Conservation (phyloP, 2,888 invertebrate species). For the Phyllotreta cruciferae region DNA sequence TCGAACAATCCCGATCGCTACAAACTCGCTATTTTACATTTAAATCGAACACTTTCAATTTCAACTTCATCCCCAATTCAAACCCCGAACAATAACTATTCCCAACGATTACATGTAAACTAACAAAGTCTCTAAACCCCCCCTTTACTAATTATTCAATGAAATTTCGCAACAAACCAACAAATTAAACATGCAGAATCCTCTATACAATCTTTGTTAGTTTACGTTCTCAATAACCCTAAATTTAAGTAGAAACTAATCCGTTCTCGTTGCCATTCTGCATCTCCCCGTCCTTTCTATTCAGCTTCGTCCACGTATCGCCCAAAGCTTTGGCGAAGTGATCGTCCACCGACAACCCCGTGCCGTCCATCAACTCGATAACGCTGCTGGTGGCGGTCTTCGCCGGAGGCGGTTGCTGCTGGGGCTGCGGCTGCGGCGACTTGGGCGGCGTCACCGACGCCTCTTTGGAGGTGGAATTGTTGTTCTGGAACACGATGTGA, state of each 20-base stretch:
- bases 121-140: too few species aligned
- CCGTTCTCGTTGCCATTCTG: constrained; percentile 54
- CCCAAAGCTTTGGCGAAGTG: constrained; percentile 91
- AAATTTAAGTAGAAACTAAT: constrained; percentile 52
- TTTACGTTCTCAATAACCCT: not conserved
- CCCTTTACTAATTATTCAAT: too few species aligned
- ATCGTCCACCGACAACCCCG: constrained; percentile 80
- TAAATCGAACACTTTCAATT: too few species aligned
- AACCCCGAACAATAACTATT: too few species aligned
- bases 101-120: too few species aligned
- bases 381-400: constrained; percentile 52
- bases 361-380: constrained; percentile 65
- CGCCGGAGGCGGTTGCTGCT: too few species aligned
- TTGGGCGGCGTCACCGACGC: constrained; percentile 41
- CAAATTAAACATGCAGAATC: too few species aligned
- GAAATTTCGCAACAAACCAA: too few species aligned
- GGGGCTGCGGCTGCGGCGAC: not conserved
- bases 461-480: constrained; percentile 55
- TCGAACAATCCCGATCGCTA: too few species aligned
- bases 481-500: constrained; percentile 72
- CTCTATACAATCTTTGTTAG: not conserved
- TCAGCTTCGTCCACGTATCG: constrained; percentile 81
- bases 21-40: too few species aligned
- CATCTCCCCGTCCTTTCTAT: constrained; percentile 66
- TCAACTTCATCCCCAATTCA: too few species aligned